Evolutionary conservation across 2,113 vertebrate species (phyloP).

Genomic region (Synodontis membranacea): DNA sequence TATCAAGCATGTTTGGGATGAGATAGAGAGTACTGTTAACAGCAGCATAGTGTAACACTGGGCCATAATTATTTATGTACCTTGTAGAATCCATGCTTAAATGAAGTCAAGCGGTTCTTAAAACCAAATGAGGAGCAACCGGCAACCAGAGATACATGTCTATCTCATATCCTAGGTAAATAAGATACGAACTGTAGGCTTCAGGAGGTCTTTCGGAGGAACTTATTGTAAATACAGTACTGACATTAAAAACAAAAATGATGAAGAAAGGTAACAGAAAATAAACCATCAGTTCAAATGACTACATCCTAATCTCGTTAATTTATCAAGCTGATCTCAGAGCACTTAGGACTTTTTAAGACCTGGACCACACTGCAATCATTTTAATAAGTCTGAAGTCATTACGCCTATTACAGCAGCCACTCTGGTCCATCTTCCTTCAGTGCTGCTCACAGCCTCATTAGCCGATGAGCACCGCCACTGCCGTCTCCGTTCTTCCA

Average conservation of each 20-base stretch:
- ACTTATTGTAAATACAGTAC: neutral
- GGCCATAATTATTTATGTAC: neutral
- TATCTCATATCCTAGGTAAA: neutral
- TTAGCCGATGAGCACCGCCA: conserved; percentile 20
- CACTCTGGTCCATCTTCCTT: conserved; percentile 11
- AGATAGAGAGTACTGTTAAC: neutral
- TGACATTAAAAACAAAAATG: neutral
- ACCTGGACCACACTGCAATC: conserved; percentile 1
- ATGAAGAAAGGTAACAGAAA: neutral
- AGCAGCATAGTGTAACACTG: neutral
- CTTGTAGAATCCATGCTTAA: neutral
- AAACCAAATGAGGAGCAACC: neutral
- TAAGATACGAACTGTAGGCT: neutral
- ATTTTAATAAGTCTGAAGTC: conserved; percentile 42
- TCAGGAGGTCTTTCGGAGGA: neutral
- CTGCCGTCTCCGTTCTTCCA: conserved; percentile 40
- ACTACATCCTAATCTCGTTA: neutral
- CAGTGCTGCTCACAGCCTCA: conserved; percentile 24
- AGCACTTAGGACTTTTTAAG: neutral
- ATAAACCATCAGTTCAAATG: neutral
- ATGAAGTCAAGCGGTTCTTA: neutral
- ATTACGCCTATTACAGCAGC: neutral
- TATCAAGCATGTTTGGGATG: neutral
- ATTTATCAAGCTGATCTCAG: neutral
- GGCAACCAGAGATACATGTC: neutral